Percentiles rank a stretch among this genome's conserved stretches.
These are phyloP conservation scores for Isurus oxyrinchus DNA, from an alignment of 2,113 vertebrate species.

Conservation along the genomic window DNA sequence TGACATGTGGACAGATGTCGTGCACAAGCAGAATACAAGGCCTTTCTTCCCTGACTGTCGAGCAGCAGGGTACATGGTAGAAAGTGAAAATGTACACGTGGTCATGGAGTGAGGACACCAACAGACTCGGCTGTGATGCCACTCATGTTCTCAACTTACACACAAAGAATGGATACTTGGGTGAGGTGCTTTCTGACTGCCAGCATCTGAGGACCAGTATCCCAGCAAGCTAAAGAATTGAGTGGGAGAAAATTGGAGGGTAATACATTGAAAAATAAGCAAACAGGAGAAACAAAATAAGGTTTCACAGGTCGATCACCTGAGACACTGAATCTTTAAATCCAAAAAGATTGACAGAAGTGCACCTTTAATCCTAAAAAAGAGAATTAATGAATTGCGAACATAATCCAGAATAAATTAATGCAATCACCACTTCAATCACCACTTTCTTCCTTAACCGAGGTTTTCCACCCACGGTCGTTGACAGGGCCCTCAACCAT, in stretches of 20 bases:
- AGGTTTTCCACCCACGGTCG: too few species aligned
- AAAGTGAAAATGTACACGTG: not conserved
- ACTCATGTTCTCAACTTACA: not conserved
- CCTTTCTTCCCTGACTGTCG: too few species aligned
- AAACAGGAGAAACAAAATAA: not conserved
- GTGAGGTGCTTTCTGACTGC: too few species aligned
- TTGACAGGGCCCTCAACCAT: too few species aligned
- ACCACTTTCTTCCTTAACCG: too few species aligned
- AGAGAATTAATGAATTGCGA: not conserved
- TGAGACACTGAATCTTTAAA: not conserved
- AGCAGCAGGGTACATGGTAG: not conserved
- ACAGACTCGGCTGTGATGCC: not conserved
- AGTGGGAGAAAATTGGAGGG: not conserved
- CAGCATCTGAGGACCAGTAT: not conserved
- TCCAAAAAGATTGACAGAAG: not conserved
- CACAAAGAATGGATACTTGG: not conserved
- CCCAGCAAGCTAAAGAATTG: not conserved
- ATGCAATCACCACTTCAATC: not conserved
- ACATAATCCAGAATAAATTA: conserved; percentile 1
- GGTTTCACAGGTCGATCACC: not conserved
- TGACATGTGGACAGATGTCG: too few species aligned
- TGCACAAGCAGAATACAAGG: too few species aligned
- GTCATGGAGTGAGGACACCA: not conserved
- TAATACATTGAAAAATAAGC: too few species aligned
- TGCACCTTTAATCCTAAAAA: not conserved